Evolutionary conservation across 2,888 invertebrate genomes (phyloP).

Genomic region (Morpho helenor): DNA sequence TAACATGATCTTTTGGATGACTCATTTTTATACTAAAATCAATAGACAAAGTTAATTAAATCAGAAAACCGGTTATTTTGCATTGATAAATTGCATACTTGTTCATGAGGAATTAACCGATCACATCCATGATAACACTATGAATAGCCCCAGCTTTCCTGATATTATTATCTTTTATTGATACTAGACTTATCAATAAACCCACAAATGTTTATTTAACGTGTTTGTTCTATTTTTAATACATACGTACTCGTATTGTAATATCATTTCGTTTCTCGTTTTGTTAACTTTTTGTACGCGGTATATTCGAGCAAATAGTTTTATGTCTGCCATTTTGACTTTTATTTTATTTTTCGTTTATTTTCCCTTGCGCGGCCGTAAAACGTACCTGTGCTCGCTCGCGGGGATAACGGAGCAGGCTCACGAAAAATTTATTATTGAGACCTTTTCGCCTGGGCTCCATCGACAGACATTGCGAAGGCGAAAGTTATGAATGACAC

Average conservation of each 20-base stretch:
- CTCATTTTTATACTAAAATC: too few relatives aligned
- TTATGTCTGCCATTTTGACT: conserved; percentile 76
- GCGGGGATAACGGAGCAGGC: conserved; percentile 73
- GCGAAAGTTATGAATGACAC: conserved; percentile 79
- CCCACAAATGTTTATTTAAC: conserved; percentile 2
- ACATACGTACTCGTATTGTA: conserved; percentile 18
- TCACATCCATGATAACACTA: too few relatives aligned
- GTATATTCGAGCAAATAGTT: conserved; percentile 71
- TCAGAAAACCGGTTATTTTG: too few relatives aligned
- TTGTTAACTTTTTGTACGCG: conserved; percentile 53
- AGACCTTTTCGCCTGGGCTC: conserved; percentile 75
- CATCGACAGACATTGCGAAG: conserved; percentile 79
- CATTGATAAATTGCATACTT: too few relatives aligned
- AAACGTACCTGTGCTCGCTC: conserved; percentile 75
- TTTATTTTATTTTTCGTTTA: conserved; percentile 80
- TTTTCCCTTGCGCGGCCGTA: conserved; percentile 76
- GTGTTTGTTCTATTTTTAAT: conserved; percentile 16
- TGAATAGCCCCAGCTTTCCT: not conserved
- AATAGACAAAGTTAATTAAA: too few relatives aligned
- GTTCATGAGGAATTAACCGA: too few relatives aligned
- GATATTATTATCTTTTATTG: too few relatives aligned
- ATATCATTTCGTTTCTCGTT: conserved; percentile 35
- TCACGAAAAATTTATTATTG: conserved; percentile 78
- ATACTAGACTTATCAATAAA: not conserved
- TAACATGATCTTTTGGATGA: too few relatives aligned